phyloP scores from a whole-genome alignment of 2,797 vertebrate species.

The Spinus olivaceus region DNA sequence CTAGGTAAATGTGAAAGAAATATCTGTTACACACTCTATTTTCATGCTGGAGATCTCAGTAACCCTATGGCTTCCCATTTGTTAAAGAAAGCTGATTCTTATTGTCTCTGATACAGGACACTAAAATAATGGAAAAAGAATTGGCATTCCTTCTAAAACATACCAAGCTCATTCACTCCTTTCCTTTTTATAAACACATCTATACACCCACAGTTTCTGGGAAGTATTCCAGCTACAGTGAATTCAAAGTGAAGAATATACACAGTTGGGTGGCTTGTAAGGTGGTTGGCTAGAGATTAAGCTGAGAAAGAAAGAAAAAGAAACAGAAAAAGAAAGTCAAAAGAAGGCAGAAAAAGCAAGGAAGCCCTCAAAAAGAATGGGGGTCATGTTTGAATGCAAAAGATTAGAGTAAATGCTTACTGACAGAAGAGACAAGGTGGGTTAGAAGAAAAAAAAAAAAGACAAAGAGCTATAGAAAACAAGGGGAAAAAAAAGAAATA shows the following conservation, averaged over 20 bases:
- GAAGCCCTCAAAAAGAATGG: neutral
- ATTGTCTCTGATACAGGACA: neutral
- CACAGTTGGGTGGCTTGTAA: constrained; percentile 38
- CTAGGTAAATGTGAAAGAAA: neutral
- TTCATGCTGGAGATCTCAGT: neutral
- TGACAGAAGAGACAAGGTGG: neutral
- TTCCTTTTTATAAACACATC: constrained; percentile 32
- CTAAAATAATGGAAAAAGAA: neutral
- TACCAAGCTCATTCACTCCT: constrained; percentile 32
- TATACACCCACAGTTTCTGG: constrained; percentile 56
- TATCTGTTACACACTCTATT: constrained; percentile 3
- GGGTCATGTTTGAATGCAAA: neutral
- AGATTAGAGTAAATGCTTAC: neutral
- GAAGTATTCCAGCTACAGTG: constrained; percentile 46
- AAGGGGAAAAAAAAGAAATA: neutral
- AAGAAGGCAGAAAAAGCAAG: neutral
- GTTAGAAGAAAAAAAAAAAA: neutral
- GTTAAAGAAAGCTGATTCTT: constrained; percentile 1
- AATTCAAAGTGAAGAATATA: constrained; percentile 30
- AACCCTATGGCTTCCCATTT: neutral
- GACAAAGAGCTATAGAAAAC: neutral
- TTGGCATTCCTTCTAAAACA: constrained; percentile 18
- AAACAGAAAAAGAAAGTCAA: constrained; percentile 12
- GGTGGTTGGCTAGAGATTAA: constrained; percentile 16
- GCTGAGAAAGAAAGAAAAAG: neutral